Base-by-base conservation (phyloP, 2,797 vertebrate species). In the Thaleichthys pacificus region DNA sequence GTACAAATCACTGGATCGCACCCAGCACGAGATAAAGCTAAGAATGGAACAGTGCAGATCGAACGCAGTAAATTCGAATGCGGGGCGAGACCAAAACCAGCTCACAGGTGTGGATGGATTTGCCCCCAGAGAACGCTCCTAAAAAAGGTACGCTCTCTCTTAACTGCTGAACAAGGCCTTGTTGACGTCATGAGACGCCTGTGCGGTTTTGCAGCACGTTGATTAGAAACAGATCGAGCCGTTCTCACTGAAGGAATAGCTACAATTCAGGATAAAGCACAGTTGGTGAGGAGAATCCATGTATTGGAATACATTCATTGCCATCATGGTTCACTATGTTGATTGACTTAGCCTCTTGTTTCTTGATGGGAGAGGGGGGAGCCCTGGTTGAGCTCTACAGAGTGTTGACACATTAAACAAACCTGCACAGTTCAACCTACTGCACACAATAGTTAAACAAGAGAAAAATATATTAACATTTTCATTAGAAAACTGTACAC, bases 381-480 rank as follows among this genome's bases (percentile, higher is more conserved):
- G 32, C 32, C 1, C 32, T 35, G 32, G 6, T 6, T 35, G 5
- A 35, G 32, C 3, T 14, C 49, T 14, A 14, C 12, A 81, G 72
- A 81, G 73, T 85, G 56, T 51, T 57, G 28, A 63, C 26, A 65
- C 68, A 62, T 63, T 77, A n/a, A 74, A 69, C 80, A 82, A 82
- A 79, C 84, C 83, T 82, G 81, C 76, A 82, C 62, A 70, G 69
- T 83, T 88, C 80, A 75, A 70, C 80, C 73, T 83, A 73, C 78
- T 73, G 22, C 84, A 81, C 80, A 81, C 68, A 77, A 80, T 78
- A 86, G 82, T 88, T 83, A 89, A 80, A 85, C 84, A 87, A 85
- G 85, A 89, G 82, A 91, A 72, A 74, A 93, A 95, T 94, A 94
- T 95, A 95, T 96, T 95, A 96, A 94, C 93, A 94, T 95, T 95